A percentile compares a stretch with the other conserved stretches of the same genome.
Evolutionary conservation across 2,113 vertebrate species (phyloP).

Genomic region (Halcyon malimbica): DNA sequence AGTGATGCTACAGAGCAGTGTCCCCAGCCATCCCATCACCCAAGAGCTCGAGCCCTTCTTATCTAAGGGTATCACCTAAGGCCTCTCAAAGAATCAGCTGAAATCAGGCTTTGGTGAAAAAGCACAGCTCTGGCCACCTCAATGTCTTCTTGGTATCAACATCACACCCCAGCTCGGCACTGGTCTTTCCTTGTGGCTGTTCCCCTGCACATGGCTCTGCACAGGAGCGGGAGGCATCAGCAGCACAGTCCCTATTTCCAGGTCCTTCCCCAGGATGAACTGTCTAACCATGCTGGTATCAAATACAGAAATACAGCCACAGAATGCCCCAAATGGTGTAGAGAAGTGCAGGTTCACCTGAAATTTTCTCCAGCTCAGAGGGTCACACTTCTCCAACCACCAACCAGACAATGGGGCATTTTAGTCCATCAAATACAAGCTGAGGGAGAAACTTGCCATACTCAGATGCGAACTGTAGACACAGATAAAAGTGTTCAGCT

Average conservation of each 20-base stretch:
- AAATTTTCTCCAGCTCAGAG: not conserved
- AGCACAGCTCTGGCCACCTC: not conserved
- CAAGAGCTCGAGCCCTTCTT: rapidly evolving
- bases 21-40: not conserved
- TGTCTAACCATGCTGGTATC: rapidly evolving
- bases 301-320: not conserved
- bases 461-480: not conserved
- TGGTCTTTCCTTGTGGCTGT: rapidly evolving
- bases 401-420: not conserved
- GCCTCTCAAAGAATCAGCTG: not conserved
- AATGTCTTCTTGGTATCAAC: not conserved
- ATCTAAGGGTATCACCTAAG: not conserved
- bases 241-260: not conserved
- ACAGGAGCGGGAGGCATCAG: rapidly evolving
- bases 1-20: not conserved
- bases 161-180: rapidly evolving
- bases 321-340: not conserved
- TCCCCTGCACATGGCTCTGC: rapidly evolving
- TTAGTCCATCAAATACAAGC: not conserved
- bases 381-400: not conserved
- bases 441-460: not conserved
- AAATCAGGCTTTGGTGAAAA: not conserved
- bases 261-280: not conserved
- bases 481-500: not conserved
- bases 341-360: not conserved